phyloP scores from a whole-genome alignment of 2,113 vertebrate species.

The Semnornis frantzii region DNA sequence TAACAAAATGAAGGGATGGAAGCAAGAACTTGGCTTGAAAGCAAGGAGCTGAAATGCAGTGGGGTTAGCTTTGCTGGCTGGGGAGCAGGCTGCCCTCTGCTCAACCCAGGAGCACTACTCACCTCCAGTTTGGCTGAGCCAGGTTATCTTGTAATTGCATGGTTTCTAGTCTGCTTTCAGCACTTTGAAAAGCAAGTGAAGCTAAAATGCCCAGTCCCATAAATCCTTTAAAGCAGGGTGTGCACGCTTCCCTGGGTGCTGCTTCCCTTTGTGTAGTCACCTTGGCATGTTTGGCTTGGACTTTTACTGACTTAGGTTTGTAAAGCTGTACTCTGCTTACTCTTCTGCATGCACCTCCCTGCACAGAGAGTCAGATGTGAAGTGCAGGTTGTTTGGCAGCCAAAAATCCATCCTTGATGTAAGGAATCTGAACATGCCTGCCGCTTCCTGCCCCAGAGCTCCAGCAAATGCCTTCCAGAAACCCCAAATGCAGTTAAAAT shows the following conservation, averaged over 20 bases:
- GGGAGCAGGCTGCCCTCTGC: not conserved
- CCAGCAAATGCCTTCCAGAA: not conserved
- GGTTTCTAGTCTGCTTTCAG: conserved; percentile 32
- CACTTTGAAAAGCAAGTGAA: not conserved
- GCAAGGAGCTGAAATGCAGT: not conserved
- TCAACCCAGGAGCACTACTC: not conserved
- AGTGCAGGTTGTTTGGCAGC: not conserved
- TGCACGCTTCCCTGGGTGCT: not conserved
- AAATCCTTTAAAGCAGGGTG: not conserved
- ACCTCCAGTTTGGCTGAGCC: not conserved
- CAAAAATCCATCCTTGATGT: not conserved
- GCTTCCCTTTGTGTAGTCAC: not conserved
- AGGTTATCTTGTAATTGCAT: conserved; percentile 8
- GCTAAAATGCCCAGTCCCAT: not conserved
- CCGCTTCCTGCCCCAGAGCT: not conserved
- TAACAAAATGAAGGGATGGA: fast-evolving
- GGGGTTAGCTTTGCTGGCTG: not conserved
- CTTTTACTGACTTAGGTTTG: not conserved
- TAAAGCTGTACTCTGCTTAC: not conserved
- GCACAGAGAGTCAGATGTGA: not conserved
- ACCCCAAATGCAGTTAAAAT: not conserved
- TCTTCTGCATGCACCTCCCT: not conserved
- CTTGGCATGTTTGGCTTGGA: not conserved
- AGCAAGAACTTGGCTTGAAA: not conserved
- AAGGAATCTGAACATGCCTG: not conserved